Conservation (phyloP, 92 coral and sea anemone species). For the Virgularia gustaviana region DNA sequence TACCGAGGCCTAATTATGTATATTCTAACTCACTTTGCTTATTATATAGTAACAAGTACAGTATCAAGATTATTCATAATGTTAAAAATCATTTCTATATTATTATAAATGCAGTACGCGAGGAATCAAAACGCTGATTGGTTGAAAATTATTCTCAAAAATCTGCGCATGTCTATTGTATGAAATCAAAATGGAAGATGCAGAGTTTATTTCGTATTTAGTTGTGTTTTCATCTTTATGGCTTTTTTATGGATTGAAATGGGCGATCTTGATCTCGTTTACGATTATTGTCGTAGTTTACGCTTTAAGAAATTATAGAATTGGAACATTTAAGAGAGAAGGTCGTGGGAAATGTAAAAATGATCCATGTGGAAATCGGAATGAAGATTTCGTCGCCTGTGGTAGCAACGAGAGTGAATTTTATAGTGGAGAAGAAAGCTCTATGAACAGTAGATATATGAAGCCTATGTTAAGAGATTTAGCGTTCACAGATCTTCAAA, state of each 20-base stretch:
- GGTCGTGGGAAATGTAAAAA: neutral
- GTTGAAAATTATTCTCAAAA: neutral
- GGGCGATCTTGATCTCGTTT: constrained; percentile 24
- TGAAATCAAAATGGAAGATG: constrained; percentile 29
- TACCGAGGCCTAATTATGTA: too few relatives aligned
- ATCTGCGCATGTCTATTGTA: neutral
- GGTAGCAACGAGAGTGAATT: neutral
- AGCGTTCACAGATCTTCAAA: neutral
- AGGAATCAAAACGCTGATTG: neutral
- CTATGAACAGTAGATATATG: neutral
- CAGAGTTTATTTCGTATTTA: neutral
- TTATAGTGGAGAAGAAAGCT: neutral
- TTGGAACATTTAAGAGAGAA: neutral
- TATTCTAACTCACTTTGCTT: too few relatives aligned
- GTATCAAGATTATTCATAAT: too few relatives aligned
- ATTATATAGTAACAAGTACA: too few relatives aligned
- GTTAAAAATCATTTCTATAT: too few relatives aligned
- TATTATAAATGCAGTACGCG: too few relatives aligned
- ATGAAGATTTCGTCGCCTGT: neutral
- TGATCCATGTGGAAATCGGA: neutral
- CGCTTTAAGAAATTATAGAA: neutral
- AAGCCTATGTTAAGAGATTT: neutral
- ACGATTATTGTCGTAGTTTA: neutral
- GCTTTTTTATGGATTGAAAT: constrained; percentile 13
- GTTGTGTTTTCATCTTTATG: neutral